These are phyloP conservation scores for Eupsittula cactorum DNA, from an alignment of 2,113 vertebrate species.

Conservation along the genomic window DNA sequence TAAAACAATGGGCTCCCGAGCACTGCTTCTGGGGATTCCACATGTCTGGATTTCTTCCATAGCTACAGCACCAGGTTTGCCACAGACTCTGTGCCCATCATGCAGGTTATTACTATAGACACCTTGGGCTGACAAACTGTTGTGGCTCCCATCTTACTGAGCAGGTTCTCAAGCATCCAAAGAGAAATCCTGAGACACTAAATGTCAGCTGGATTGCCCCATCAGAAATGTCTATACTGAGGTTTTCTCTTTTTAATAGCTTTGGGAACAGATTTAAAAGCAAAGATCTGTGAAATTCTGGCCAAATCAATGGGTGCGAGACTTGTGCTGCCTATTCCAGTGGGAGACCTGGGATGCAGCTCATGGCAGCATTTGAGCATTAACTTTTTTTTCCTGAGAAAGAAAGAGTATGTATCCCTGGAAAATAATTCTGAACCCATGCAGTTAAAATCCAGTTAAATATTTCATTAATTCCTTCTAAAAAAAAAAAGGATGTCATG, in stretches of 20 bases:
- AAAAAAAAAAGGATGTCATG: background rate
- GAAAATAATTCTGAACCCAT: background rate
- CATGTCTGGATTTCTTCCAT: background rate
- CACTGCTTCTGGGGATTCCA: rapidly evolving
- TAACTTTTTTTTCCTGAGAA: background rate
- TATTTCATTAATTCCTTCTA: background rate
- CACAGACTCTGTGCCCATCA: background rate
- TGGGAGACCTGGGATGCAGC: background rate
- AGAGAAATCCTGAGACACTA: background rate
- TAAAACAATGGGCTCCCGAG: background rate
- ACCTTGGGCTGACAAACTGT: rapidly evolving
- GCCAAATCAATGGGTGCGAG: background rate
- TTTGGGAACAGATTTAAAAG: background rate
- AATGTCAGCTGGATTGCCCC: background rate
- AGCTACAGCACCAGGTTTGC: background rate
- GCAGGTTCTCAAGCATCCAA: background rate
- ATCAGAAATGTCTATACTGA: background rate
- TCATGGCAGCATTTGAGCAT: background rate
- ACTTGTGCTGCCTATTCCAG: background rate
- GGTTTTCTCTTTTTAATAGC: background rate
- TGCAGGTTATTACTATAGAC: background rate
- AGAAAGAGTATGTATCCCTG: background rate
- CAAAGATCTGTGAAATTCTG: background rate
- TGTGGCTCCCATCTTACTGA: background rate
- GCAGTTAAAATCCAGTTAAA: background rate